These are phyloP conservation scores for Morpho deidamia DNA, from an alignment of 2,888 invertebrate species.

Conservation along the genomic window DNA sequence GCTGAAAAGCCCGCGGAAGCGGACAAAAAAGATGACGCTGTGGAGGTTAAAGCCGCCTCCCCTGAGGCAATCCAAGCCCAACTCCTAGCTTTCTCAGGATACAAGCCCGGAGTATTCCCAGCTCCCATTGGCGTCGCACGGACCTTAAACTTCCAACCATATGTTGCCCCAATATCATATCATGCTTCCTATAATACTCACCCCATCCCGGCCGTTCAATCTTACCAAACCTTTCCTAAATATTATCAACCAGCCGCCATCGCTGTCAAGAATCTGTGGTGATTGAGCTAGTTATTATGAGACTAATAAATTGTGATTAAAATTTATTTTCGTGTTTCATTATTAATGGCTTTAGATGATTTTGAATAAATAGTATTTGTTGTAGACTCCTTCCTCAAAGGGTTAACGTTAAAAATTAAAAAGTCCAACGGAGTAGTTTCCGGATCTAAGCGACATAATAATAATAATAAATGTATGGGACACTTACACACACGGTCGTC, in stretches of 20 bases:
- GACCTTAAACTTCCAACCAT: slow-evolving; percentile 21
- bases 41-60: slow-evolving; percentile 16
- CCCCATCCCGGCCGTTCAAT: slow-evolving; percentile 13
- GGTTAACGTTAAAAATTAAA: too few species aligned
- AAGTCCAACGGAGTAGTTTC: too few species aligned
- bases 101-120: slow-evolving; percentile 15
- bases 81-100: slow-evolving; percentile 7
- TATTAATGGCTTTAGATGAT: not conserved
- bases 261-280: slow-evolving; percentile 22
- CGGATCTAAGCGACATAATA: too few species aligned
- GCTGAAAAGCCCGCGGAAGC: slow-evolving; percentile 13
- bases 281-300: not conserved
- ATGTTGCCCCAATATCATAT: slow-evolving; percentile 17
- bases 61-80: slow-evolving; percentile 14
- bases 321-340: not conserved
- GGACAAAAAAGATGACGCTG: slow-evolving; percentile 9
- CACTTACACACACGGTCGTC: too few species aligned
- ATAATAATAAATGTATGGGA: too few species aligned
- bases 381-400: too few species aligned
- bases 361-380: too few species aligned
- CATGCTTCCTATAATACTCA: slow-evolving; percentile 24
- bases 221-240: slow-evolving; percentile 7
- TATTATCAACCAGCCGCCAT: slow-evolving; percentile 9
- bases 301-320: slow-evolving; percentile 14
- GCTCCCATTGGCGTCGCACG: slow-evolving; percentile 17